phyloP scores from a whole-genome alignment of 2,888 invertebrate genomes.

The Tolmerus cingulatus region DNA sequence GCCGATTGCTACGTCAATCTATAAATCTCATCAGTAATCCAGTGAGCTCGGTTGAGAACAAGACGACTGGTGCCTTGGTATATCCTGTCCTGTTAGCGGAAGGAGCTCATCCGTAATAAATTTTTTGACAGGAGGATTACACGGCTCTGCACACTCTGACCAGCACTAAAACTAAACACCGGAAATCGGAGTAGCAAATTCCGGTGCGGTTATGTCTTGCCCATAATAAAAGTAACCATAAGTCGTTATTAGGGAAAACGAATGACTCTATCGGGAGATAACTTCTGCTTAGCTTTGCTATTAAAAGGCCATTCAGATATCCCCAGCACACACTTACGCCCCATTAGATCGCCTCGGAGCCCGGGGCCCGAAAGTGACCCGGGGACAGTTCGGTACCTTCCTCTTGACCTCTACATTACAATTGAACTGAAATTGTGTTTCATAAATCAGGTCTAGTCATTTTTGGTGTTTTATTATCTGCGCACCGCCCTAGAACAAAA shows the following conservation, averaged over 20 bases:
- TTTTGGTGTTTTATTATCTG: slow-evolving; percentile 19
- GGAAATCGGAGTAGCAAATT: background rate
- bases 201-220: slow-evolving; percentile 11
- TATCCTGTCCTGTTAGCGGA: background rate
- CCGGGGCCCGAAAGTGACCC: background rate
- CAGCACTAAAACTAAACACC: slow-evolving; percentile 19
- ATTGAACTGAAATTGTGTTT: slow-evolving; percentile 28
- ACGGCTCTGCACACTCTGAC: background rate
- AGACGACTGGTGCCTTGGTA: background rate
- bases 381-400: background rate
- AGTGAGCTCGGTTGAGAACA: background rate
- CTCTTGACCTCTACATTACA: slow-evolving; percentile 16
- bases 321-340: slow-evolving; percentile 12
- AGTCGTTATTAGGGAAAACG: slow-evolving; percentile 32
- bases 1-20: background rate
- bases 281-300: slow-evolving; percentile 29
- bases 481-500: background rate
- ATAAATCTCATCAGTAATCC: background rate
- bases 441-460: slow-evolving; percentile 31
- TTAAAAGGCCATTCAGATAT: slow-evolving; percentile 32
- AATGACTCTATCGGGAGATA: slow-evolving; percentile 36
- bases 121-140: slow-evolving; percentile 22
- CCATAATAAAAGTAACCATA: slow-evolving; percentile 33
- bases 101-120: slow-evolving; percentile 15
- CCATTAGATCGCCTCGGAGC: background rate